Evolutionary conservation across 2,888 invertebrate genomes (phyloP), one percentile per base, ranked within the genome.

Genomic region (Oeneis ivallda): DNA sequence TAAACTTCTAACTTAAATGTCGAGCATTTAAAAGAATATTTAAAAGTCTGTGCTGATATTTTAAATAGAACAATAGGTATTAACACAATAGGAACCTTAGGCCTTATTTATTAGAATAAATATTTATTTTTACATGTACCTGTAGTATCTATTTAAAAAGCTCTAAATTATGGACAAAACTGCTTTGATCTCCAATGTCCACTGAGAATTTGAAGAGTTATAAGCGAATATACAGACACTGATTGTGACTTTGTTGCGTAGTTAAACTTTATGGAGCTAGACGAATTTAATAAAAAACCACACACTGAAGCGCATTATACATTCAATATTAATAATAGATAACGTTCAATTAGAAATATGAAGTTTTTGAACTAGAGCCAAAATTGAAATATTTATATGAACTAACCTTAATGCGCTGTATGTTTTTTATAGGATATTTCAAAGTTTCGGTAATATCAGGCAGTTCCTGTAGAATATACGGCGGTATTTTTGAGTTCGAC

Each of bases 391-490:
- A 49, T 37, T 47, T 15, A 11, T 50, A 67, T 67, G 62, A 62
- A 83, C 87, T 84, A 79, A 96, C 96, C 94, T 95, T 96, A 78
- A 96, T 95, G 59, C 96, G 93, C 79, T 95, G 94, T 71, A 94
- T 94, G 81, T 93, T 93, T 82, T 93, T 92, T 73, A 95, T 87
- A 1, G 94, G 94, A 79, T 92, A 93, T 72, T 93, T 92, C 71
- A 95, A 92, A 68, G 87, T 87, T 73, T 92, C 88, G 57, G 94
- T 93, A 73, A 94, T 90, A 82, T 93, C 92, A 72, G 93, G 88
- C 72, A 93, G 90, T 75, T 93, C 93, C 71, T 92, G 91, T 63
- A 94, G 81, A 71, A 93, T 82, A 74, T 92, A 93, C 34, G 88
- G 87, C 62, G 89, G 84, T 70, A 85, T 75, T 74, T 82, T 83